These are phyloP conservation scores for Megalonaias nervosa DNA, from an alignment of 1,140 invertebrate genomes.

Conservation along the genomic window DNA sequence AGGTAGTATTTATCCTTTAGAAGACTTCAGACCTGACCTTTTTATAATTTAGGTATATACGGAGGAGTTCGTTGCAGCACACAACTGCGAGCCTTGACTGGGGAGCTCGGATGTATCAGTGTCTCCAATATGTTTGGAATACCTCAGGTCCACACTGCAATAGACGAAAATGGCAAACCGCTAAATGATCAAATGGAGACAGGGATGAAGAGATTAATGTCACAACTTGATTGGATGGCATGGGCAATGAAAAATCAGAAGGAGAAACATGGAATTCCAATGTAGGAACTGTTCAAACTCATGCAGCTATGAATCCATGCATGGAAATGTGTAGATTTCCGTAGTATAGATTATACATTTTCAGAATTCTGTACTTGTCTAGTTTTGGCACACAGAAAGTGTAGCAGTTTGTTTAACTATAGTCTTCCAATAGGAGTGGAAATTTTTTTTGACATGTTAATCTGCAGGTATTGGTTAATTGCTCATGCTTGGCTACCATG, in stretches of 20 bases:
- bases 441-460: too few species aligned
- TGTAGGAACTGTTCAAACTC: background rate
- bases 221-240: conserved; percentile 71
- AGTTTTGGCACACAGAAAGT: too few species aligned
- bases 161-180: conserved; percentile 66
- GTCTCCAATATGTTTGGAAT: conserved; percentile 70
- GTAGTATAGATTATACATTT: too few species aligned
- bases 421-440: too few species aligned
- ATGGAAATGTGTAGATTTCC: too few species aligned
- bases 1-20: too few species aligned
- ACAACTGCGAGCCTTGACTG: conserved; percentile 69
- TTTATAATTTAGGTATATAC: conserved; percentile 66
- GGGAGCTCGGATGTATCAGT: conserved; percentile 73
- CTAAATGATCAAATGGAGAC: conserved; percentile 56
- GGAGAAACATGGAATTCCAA: conserved; percentile 39
- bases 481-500: too few species aligned
- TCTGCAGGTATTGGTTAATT: too few species aligned
- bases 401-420: too few species aligned
- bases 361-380: too few species aligned
- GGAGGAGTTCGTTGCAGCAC: conserved; percentile 73
- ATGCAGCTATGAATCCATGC: too few species aligned
- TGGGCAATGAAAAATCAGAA: conserved; percentile 67
- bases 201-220: conserved; percentile 54
- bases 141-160: conserved; percentile 64
- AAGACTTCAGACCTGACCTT: too few species aligned